Evolutionary conservation across 2,888 invertebrate species (phyloP).

Genomic region (Athalia cordata): DNA sequence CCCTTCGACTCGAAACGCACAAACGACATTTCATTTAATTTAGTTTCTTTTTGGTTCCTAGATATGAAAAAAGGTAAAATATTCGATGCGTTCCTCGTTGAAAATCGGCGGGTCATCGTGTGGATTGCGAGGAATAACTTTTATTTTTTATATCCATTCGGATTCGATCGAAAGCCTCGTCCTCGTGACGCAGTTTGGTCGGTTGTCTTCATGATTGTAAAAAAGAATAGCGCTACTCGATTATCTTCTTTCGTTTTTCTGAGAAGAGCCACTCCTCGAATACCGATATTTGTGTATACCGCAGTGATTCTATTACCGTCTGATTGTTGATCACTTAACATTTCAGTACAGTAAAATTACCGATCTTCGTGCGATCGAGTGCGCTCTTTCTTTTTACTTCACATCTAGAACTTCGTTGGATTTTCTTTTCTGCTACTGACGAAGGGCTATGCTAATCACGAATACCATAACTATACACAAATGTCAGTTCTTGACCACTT

Average conservation of each 20-base stretch:
- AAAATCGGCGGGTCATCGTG: no score
- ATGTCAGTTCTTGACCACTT: constrained; percentile 61
- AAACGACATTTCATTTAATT: no score
- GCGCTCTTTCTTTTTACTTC: no score
- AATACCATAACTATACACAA: constrained; percentile 43
- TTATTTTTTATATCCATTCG: background rate
- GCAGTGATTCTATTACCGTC: background rate
- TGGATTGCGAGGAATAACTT: no score
- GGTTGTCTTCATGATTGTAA: constrained; percentile 5
- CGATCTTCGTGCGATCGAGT: constrained; percentile 8
- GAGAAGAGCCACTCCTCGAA: constrained; percentile 41
- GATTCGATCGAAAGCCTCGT: background rate
- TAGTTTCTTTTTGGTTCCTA: no score
- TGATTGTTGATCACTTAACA: constrained; percentile 11
- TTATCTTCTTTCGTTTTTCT: constrained; percentile 5
- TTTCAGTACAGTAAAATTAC: constrained; percentile 15
- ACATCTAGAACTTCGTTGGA: background rate
- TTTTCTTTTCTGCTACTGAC: background rate
- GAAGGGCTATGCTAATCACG: background rate
- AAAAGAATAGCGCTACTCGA: constrained; percentile 8
- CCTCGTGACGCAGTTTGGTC: background rate
- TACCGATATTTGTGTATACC: constrained; percentile 8
- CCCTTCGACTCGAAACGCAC: no score
- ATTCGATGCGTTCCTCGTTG: no score
- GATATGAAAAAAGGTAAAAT: no score